Evolutionary conservation across 2,113 vertebrate species (phyloP), one percentile per base, ranked within the genome.

Genomic region (Chionodraco myersi): DNA sequence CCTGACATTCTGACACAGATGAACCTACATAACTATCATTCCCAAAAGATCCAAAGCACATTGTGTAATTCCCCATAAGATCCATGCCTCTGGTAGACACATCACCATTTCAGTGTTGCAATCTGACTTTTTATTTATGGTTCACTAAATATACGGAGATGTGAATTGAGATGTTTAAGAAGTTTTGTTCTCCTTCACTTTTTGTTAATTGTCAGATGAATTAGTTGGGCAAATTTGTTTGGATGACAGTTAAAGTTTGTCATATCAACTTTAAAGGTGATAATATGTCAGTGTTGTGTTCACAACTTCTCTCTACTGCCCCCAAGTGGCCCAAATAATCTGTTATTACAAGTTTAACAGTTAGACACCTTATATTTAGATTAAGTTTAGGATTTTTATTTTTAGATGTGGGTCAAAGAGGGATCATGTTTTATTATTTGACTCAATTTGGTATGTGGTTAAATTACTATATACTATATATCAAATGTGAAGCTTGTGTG

Each of bases 1-100:
- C 72, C 78, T 45, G 82, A 72, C 77, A 79, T 49, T 30, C 57
- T 69, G 78, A 62, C 78, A 83, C 72, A 77, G 72, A 85, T 82
- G 73, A 80, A 89, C 66, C 84, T 54, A 54, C 66, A 79, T 52
- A 60, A 49, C 62, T 36, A 23, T 11, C 34, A 21, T 53, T 86
- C 71, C 73, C 68, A 62, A 75, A 85, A 88, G 83, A 84, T 51
- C 26, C 45, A 41, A 82, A 61, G 82, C 77, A 47, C 45, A 52
- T 10, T 6, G 4, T 78, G 21, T 7, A 49, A 18, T 34, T 65
- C 52, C 62, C 52, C 58, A n/a, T 0, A 14, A 61, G 75, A 16
- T 21, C 1, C 9, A n/a, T 12, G 7, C 30, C 21, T 75, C 26
- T 36, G 34, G 18, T 72, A 45, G 66, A 65, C 71, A 67, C 0